Conservation (phyloP, 2,888 invertebrate species). For the Dicyrtoma fusca region DNA sequence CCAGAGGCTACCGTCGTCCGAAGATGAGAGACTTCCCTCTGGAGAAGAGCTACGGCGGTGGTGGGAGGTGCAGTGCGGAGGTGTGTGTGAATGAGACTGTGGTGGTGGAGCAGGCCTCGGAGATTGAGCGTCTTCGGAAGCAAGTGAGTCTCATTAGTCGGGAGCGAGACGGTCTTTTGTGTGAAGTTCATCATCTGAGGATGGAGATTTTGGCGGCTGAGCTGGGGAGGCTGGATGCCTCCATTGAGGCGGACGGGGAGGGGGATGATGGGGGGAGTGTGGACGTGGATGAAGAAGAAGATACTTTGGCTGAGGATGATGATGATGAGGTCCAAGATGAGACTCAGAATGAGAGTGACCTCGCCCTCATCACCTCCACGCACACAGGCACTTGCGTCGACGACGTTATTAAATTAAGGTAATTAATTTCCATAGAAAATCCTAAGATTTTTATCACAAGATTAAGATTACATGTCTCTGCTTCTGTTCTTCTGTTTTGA, state of each 20-base stretch:
- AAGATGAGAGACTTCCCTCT: no score
- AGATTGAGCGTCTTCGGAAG: conserved; percentile 45
- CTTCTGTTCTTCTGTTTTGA: background rate
- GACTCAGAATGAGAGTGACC: conserved; percentile 29
- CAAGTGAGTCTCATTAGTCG: conserved; percentile 44
- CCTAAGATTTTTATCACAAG: background rate
- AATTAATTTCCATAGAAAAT: conserved; percentile 11
- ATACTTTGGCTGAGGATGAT: conserved; percentile 26
- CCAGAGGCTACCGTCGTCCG: background rate
- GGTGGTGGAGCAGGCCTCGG: conserved; percentile 39
- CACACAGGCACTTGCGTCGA: conserved; percentile 48
- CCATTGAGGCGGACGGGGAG: conserved; percentile 28
- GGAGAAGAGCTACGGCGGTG: background rate
- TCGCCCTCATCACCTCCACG: conserved; percentile 32
- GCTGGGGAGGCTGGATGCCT: conserved; percentile 44
- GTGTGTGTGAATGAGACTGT: conserved; percentile 17
- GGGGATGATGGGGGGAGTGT: conserved; percentile 16
- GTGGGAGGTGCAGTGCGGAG: conserved; percentile 3
- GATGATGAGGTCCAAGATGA: background rate
- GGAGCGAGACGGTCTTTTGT: conserved; percentile 50
- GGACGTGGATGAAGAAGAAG: conserved; percentile 25
- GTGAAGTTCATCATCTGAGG: conserved; percentile 54
- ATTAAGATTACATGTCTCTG: background rate
- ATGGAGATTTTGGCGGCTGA: conserved; percentile 52
- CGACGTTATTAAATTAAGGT: conserved; percentile 51